Evolutionary conservation across 2,888 invertebrate genomes (phyloP).

Genomic region (Caenorhabditis angaria): DNA sequence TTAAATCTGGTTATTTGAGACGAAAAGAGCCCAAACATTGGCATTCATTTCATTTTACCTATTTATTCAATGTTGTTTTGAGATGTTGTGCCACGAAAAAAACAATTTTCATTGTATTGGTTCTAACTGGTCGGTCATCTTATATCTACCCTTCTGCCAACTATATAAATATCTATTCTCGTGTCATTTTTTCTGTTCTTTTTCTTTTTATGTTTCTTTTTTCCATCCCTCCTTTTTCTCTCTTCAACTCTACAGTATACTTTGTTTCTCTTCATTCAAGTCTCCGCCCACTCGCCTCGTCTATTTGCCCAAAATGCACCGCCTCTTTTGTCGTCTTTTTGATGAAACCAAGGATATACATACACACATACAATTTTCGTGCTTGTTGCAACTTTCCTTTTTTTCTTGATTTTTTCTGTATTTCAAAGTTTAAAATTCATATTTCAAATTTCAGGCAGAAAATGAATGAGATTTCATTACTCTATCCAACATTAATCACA

Average conservation of each 20-base stretch:
- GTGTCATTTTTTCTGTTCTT: slow-evolving; percentile 1
- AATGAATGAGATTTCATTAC: slow-evolving; percentile 39
- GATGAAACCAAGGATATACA: slow-evolving; percentile 18
- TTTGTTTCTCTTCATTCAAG: no score
- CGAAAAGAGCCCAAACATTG: slow-evolving; percentile 2
- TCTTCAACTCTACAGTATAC: slow-evolving; percentile 9
- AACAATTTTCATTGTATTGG: background rate
- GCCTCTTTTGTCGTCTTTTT: slow-evolving; percentile 25
- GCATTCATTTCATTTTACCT: background rate
- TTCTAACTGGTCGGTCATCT: background rate
- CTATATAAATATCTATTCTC: slow-evolving; percentile 2
- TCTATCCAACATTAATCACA: slow-evolving; percentile 22
- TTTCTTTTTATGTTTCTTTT: background rate
- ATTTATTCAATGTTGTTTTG: slow-evolving; percentile 1
- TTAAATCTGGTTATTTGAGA: background rate
- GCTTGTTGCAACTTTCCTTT: background rate
- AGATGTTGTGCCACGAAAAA: no score
- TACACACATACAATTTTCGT: slow-evolving; percentile 22
- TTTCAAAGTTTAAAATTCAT: no score
- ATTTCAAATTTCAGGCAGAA: background rate
- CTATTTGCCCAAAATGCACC: slow-evolving; percentile 6
- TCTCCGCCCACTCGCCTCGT: slow-evolving; percentile 4
- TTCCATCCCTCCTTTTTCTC: background rate
- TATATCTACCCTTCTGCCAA: background rate
- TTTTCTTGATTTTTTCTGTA: background rate